Evolutionary conservation across 53 echinoderm and acorn worm species (phyloP).

Genomic region (Pentamera pediparva): DNA sequence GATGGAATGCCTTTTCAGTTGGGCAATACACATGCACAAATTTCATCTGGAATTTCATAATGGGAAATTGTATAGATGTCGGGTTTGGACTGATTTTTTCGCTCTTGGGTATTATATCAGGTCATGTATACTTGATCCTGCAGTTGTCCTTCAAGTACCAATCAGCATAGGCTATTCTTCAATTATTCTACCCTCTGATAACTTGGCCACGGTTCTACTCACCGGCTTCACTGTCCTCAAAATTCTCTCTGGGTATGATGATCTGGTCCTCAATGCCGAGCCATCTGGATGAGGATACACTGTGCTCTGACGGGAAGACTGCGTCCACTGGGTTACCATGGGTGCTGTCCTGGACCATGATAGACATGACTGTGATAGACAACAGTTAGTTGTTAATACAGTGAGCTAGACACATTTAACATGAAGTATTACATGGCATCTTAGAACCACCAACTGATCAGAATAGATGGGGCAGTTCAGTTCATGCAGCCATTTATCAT

Average conservation of each 20-base stretch:
- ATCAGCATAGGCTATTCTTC: no score
- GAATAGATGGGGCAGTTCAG: neutral
- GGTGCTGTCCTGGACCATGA: conserved; percentile 31
- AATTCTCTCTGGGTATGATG: conserved; percentile 11
- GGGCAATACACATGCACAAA: no score
- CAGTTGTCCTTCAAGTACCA: no score
- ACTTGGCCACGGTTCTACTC: no score
- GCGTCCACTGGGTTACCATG: conserved; percentile 27
- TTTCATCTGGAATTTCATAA: no score
- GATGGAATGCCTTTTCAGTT: no score
- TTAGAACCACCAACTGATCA: neutral
- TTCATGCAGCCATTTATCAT: no score
- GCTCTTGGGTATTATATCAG: no score
- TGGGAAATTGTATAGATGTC: no score
- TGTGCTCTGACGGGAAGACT: conserved; percentile 11
- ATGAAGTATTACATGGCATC: neutral
- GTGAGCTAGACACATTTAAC: neutral
- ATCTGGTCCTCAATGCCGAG: conserved; percentile 20
- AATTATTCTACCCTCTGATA: no score
- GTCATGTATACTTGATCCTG: no score
- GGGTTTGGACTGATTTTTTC: no score
- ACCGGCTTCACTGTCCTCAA: conserved; percentile 3
- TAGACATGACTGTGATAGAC: conserved; percentile 12
- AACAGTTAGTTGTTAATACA: neutral
- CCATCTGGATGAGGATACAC: conserved; percentile 7